A percentile compares a stretch with the other conserved stretches of the same genome.
Evolutionary conservation across 2,113 vertebrate genomes (phyloP).

Genomic region (Odontophorus gujanensis): DNA sequence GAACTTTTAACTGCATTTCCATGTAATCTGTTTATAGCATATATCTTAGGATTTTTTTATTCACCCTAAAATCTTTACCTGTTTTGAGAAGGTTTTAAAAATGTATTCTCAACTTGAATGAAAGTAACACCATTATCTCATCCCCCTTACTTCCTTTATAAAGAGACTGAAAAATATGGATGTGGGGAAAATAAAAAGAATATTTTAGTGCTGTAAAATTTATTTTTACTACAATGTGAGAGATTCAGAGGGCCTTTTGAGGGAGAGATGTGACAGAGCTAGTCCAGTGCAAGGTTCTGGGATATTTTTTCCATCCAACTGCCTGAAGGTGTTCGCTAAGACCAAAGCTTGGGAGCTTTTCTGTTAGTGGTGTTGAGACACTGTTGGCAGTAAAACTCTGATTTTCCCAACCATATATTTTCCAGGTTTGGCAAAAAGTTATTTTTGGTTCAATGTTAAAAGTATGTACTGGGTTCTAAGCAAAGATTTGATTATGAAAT

Average conservation of each 20-base stretch:
- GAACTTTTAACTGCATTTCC: neutral
- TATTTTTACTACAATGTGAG: neutral
- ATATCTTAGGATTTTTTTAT: neutral
- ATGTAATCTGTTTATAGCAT: neutral
- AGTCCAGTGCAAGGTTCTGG: neutral
- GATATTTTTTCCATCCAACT: neutral
- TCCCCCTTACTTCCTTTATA: accelerated
- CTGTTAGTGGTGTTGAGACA: neutral
- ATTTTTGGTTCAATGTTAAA: neutral
- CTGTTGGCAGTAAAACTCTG: neutral
- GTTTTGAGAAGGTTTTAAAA: neutral
- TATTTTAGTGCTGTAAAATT: neutral
- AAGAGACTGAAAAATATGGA: neutral
- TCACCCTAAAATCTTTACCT: neutral
- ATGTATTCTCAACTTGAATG: neutral
- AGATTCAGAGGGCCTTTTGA: neutral
- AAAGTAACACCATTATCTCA: neutral
- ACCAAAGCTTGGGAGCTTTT: neutral
- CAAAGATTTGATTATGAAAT: neutral
- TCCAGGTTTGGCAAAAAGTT: neutral
- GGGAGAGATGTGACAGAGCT: neutral
- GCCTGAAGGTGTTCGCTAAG: neutral
- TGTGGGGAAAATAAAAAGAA: neutral
- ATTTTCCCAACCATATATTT: neutral
- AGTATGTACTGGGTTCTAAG: neutral